phyloP scores from a whole-genome alignment of 2,888 invertebrate species.

The Epicampocera succincta region DNA sequence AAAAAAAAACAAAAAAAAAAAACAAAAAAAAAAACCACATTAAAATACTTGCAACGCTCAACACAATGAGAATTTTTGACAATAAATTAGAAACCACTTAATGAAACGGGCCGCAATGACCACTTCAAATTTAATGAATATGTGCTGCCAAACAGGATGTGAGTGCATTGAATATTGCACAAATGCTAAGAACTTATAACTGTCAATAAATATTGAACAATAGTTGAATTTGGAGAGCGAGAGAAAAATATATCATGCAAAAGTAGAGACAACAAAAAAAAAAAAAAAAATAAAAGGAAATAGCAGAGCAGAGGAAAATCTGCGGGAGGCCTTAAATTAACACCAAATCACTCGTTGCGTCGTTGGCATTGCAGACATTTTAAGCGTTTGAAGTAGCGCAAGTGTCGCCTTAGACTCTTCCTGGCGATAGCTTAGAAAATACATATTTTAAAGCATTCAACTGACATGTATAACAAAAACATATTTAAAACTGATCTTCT shows the following conservation, averaged over 20 bases:
- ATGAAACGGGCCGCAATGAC: slow-evolving; percentile 51
- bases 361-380: not conserved
- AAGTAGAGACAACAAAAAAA: slow-evolving; percentile 53
- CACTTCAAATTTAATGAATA: slow-evolving; percentile 62
- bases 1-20: no score
- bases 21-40: no score
- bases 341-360: not conserved
- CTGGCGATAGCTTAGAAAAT: no score
- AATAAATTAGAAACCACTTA: slow-evolving; percentile 76
- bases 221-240: not conserved
- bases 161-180: slow-evolving; percentile 37
- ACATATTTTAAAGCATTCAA: no score
- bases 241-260: slow-evolving; percentile 31
- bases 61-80: slow-evolving; percentile 46
- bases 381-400: not conserved
- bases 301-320: slow-evolving; percentile 16
- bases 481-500: no score
- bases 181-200: not conserved
- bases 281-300: no score
- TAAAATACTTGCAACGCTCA: no score
- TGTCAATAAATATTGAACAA: slow-evolving; percentile 30
- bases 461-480: no score
- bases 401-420: no score
- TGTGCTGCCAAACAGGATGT: slow-evolving; percentile 29
- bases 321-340: slow-evolving; percentile 46